Evolutionary conservation across 2,113 vertebrate genomes (phyloP).

Genomic region (Anseranas semipalmata): DNA sequence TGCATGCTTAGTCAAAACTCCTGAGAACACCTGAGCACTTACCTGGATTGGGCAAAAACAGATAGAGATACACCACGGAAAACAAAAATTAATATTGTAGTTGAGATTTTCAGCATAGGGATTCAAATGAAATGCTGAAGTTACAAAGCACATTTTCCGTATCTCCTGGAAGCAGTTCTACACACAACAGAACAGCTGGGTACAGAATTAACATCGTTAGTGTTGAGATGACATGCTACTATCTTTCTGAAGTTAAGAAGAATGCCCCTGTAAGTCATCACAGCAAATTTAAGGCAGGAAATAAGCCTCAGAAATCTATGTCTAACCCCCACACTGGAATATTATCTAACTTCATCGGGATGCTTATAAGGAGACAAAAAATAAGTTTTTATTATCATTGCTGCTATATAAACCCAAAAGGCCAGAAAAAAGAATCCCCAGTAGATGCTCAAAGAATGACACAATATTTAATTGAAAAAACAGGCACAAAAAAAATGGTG

Average conservation of each 20-base stretch:
- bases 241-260: not conserved
- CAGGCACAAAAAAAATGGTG: not conserved
- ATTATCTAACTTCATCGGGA: not conserved
- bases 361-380: not conserved
- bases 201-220: not conserved
- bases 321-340: not conserved
- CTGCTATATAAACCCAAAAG: not conserved
- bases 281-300: not conserved
- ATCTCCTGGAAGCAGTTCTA: not conserved
- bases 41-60: not conserved
- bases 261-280: not conserved
- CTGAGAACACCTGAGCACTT: not conserved
- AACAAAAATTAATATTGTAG: not conserved
- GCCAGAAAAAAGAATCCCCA: not conserved
- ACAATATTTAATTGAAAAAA: slow-evolving; percentile 31
- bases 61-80: rapidly evolving
- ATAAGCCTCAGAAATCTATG: not conserved
- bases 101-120: not conserved
- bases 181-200: not conserved
- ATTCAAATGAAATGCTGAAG: not conserved
- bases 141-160: not conserved
- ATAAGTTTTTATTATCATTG: not conserved
- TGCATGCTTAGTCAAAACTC: not conserved
- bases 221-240: not conserved
- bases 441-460: not conserved